Conservation (phyloP, 2,888 invertebrate genomes). For the Lithophane ornitopus region DNA sequence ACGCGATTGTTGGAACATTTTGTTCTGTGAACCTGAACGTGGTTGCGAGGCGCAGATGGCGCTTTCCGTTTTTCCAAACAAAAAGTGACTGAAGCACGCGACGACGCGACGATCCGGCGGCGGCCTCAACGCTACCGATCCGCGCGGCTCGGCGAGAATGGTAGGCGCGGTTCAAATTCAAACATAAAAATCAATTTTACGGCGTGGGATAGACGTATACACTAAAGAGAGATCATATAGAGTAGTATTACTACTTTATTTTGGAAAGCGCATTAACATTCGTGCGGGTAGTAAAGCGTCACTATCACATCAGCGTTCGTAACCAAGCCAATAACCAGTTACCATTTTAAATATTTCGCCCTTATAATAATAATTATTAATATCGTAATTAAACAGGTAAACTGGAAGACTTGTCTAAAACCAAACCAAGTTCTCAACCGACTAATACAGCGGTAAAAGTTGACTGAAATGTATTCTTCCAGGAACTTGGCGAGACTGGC, state of each 20-base stretch:
- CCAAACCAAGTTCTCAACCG: neutral
- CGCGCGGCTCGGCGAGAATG: no score
- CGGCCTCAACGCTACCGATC: neutral
- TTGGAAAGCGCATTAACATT: neutral
- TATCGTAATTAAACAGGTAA: neutral
- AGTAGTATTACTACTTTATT: neutral
- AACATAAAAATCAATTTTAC: neutral
- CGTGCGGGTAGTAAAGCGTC: neutral
- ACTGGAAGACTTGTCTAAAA: neutral
- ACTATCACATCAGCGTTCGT: neutral
- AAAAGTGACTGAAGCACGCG: no score
- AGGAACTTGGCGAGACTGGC: constrained; percentile 85
- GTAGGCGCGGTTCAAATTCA: neutral
- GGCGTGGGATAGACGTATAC: neutral
- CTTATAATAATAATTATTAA: neutral
- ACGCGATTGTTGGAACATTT: no score
- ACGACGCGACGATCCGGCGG: no score
- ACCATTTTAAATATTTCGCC: neutral
- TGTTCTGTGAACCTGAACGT: no score
- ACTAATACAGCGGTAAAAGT: neutral
- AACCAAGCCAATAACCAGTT: no score
- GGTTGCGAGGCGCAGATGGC: no score
- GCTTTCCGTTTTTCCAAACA: no score
- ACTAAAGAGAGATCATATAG: neutral
- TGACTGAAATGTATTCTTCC: constrained; percentile 17